Evolutionary conservation across 2,888 invertebrate species (phyloP).

Genomic region (Ctena decussata): DNA sequence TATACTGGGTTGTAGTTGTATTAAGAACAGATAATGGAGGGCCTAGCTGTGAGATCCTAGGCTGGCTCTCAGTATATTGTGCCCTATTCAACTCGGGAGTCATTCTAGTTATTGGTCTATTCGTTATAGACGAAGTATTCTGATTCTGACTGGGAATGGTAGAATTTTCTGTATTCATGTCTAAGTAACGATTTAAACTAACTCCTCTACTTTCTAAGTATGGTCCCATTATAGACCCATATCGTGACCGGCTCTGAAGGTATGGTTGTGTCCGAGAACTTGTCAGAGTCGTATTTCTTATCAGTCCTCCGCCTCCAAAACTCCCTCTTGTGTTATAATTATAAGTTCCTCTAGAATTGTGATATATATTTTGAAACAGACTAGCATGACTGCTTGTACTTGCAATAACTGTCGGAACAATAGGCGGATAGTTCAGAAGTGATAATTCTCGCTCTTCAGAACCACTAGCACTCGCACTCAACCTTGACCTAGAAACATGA

Average conservation of each 20-base stretch:
- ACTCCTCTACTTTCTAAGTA: constrained; percentile 44
- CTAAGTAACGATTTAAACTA: not conserved
- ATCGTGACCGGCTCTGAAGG: constrained; percentile 30
- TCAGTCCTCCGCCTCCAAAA: not conserved
- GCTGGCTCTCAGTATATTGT: not conserved
- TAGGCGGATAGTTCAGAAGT: not conserved
- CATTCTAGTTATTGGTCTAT: not conserved
- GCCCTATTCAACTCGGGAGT: not conserved
- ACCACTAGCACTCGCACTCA: not conserved
- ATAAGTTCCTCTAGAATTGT: constrained; percentile 19
- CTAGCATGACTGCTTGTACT: constrained; percentile 44
- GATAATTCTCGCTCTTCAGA: not conserved
- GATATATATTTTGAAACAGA: constrained; percentile 52
- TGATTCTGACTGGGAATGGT: not conserved
- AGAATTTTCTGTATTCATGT: not conserved
- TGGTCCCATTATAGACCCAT: constrained; percentile 50
- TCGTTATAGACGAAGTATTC: not conserved
- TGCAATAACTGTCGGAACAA: constrained; percentile 27
- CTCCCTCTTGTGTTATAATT: not conserved
- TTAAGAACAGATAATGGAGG: not conserved
- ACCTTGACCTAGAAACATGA: not conserved
- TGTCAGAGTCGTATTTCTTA: not conserved
- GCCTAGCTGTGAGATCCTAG: not conserved
- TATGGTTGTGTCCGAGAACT: constrained; percentile 1
- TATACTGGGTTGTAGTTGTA: not conserved